Conservation (phyloP, 2,113 vertebrate species). For the Antigone vipio region DNA sequence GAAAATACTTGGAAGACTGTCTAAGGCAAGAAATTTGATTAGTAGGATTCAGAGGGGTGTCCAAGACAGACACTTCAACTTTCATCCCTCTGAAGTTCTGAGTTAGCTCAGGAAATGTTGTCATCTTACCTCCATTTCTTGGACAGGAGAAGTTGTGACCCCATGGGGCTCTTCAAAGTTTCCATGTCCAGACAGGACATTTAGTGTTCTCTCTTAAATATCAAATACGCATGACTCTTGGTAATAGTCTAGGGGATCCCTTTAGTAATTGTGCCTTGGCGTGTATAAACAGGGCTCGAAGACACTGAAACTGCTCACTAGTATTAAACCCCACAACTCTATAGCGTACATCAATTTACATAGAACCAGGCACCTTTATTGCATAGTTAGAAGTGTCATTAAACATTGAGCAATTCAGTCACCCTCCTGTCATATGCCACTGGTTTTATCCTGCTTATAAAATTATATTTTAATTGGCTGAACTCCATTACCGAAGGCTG, state of each 20-base stretch:
- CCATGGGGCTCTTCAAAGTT: not conserved
- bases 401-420: not conserved
- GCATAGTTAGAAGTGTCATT: not conserved
- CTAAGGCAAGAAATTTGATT: not conserved
- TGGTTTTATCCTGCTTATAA: not conserved
- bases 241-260: not conserved
- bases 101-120: not conserved
- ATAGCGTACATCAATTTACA: not conserved
- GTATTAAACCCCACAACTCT: not conserved
- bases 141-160: not conserved
- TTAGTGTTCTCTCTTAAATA: not conserved
- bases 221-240: not conserved
- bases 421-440: not conserved
- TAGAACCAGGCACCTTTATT: not conserved
- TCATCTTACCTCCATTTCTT: not conserved
- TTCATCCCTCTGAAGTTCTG: not conserved
- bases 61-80: not conserved
- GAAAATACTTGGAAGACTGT: not conserved
- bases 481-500: not conserved
- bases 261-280: not conserved
- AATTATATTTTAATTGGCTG: not conserved
- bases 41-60: not conserved
- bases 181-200: not conserved
- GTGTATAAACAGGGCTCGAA: not conserved
- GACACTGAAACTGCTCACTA: not conserved